Evolutionary conservation across 2,888 invertebrate species (phyloP).

Genomic region (Diploptera punctata): DNA sequence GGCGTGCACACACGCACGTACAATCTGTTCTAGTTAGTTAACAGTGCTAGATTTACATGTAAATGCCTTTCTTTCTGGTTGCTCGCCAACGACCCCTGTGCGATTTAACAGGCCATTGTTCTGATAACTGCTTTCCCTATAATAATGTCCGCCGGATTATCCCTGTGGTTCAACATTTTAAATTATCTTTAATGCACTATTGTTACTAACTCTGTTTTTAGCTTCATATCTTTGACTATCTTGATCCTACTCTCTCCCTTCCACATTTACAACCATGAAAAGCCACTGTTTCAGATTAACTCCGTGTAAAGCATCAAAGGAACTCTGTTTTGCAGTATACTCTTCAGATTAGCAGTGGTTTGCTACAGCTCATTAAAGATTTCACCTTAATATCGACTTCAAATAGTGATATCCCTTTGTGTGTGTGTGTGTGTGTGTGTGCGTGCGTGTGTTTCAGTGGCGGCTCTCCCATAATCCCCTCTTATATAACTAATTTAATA

Average conservation of each 20-base stretch:
- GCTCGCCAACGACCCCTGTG: background rate
- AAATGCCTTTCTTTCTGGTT: background rate
- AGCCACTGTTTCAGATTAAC: too few species aligned
- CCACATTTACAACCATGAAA: too few species aligned
- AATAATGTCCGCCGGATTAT: background rate
- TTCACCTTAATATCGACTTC: too few species aligned
- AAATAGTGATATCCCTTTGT: too few species aligned
- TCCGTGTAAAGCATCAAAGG: background rate
- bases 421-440: too few species aligned
- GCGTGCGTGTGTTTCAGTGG: too few species aligned
- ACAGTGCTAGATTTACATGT: background rate
- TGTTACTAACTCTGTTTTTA: background rate
- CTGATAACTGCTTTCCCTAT: constrained; percentile 6
- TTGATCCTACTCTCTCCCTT: background rate
- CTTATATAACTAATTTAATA: too few species aligned
- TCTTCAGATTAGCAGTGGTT: background rate
- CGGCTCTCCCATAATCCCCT: too few species aligned
- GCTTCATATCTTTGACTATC: constrained; percentile 5
- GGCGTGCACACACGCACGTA: background rate
- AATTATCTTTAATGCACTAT: constrained; percentile 19
- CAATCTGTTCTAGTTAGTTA: constrained; percentile 18
- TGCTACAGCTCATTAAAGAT: too few species aligned
- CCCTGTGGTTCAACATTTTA: constrained; percentile 20
- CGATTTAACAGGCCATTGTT: constrained; percentile 10
- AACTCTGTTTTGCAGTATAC: background rate